A percentile compares a stretch with the other conserved stretches of the same genome.
These are phyloP conservation scores for Epizoanthus scotinus DNA, from an alignment of 92 coral and sea anemone species.

Conservation along the genomic window DNA sequence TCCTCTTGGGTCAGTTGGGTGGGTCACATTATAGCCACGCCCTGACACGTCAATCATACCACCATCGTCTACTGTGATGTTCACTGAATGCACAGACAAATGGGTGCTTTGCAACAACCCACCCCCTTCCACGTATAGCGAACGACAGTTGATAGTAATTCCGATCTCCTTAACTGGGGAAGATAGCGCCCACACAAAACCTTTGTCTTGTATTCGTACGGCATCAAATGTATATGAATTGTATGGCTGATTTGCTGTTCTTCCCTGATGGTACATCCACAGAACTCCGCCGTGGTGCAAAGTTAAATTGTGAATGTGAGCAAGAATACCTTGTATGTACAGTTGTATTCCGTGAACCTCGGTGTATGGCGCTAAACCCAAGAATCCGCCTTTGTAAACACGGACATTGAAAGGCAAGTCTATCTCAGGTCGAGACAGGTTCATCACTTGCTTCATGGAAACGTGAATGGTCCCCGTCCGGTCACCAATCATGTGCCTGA, in stretches of 20 bases:
- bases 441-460: slow-evolving; percentile 70
- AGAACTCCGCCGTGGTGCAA: slow-evolving; percentile 69
- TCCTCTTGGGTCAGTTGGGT: slow-evolving; percentile 45
- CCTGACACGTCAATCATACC: slow-evolving; percentile 55
- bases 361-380: slow-evolving; percentile 71
- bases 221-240: slow-evolving; percentile 64
- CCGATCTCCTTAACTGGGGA: slow-evolving; percentile 62
- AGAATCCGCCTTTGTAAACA: slow-evolving; percentile 63
- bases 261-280: slow-evolving; percentile 68
- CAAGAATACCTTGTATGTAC: slow-evolving; percentile 64
- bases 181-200: slow-evolving; percentile 50
- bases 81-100: slow-evolving; percentile 57
- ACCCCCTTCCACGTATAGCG: slow-evolving; percentile 65
- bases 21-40: slow-evolving; percentile 64
- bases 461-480: slow-evolving; percentile 65
- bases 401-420: slow-evolving; percentile 74
- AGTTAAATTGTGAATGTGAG: slow-evolving; percentile 67
- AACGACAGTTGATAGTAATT: slow-evolving; percentile 41
- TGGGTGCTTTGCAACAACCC: slow-evolving; percentile 61
- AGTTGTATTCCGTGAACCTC: slow-evolving; percentile 73
- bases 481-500: slow-evolving; percentile 73
- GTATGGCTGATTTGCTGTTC: slow-evolving; percentile 64
- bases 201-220: slow-evolving; percentile 60
- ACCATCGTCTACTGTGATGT: slow-evolving; percentile 75
- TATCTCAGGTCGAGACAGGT: slow-evolving; percentile 60